Percentiles rank a stretch among this genome's conserved stretches.
Evolutionary conservation across 1,140 invertebrate species (phyloP).

Genomic region (Himalopsyche phryganea): DNA sequence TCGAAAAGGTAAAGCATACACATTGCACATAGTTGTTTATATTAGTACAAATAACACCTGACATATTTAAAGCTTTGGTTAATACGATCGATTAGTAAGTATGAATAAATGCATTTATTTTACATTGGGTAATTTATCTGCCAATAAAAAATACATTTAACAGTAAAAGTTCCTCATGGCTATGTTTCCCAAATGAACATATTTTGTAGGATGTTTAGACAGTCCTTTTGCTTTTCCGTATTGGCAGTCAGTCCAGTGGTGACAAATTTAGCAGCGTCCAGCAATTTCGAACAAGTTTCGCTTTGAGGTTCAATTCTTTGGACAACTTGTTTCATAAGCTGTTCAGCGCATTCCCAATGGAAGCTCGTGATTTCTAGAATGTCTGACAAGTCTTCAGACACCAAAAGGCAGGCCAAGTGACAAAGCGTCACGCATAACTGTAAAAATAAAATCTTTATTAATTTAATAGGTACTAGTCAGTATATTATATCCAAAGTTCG

Average conservation of each 20-base stretch:
- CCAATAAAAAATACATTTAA: not conserved
- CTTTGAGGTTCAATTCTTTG: constrained; percentile 47
- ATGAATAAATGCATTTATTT: too few relatives aligned
- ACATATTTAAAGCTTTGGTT: too few relatives aligned
- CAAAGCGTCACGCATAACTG: constrained; percentile 49
- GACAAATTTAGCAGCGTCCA: constrained; percentile 48
- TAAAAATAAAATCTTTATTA: constrained; percentile 29
- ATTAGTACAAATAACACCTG: too few relatives aligned
- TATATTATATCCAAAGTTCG: too few relatives aligned
- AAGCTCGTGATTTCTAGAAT: constrained; percentile 46
- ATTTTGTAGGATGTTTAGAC: constrained; percentile 46
- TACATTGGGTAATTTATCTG: too few relatives aligned
- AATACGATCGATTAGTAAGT: too few relatives aligned
- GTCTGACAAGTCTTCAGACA: constrained; percentile 41
- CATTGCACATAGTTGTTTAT: too few relatives aligned
- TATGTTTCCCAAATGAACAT: constrained; percentile 47
- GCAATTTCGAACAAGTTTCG: constrained; percentile 42
- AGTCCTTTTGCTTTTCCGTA: constrained; percentile 41
- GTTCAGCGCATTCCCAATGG: constrained; percentile 43
- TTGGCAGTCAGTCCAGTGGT: constrained; percentile 42
- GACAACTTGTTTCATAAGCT: constrained; percentile 43
- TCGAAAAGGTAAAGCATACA: too few relatives aligned
- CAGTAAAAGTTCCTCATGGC: not conserved
- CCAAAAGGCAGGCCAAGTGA: constrained; percentile 45
- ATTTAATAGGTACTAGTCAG: too few relatives aligned